Evolutionary conservation across 2,113 vertebrate species (phyloP).

Genomic region (Lota lota): DNA sequence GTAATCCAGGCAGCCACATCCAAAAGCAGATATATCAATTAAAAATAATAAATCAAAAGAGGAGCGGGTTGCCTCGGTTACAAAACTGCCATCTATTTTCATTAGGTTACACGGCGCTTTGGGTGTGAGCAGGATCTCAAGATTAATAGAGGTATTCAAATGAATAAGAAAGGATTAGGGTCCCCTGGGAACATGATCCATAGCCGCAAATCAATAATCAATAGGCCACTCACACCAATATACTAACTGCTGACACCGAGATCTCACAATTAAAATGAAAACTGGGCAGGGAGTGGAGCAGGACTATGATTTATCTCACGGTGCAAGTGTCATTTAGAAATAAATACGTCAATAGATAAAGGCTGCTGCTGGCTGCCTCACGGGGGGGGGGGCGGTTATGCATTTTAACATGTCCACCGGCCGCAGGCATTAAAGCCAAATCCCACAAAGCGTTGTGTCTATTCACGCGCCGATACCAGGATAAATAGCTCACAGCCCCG

Average conservation of each 20-base stretch:
- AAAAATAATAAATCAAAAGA: slow-evolving; percentile 77
- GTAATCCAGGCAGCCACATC: slow-evolving; percentile 67
- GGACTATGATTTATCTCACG: slow-evolving; percentile 76
- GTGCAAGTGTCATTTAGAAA: slow-evolving; percentile 75
- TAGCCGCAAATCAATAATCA: slow-evolving; percentile 82
- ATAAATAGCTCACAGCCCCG: slow-evolving; percentile 54
- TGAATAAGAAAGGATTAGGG: slow-evolving; percentile 82
- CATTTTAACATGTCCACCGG: slow-evolving; percentile 65
- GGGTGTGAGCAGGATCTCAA: slow-evolving; percentile 74
- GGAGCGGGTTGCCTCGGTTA: slow-evolving; percentile 45
- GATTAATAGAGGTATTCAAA: slow-evolving; percentile 83
- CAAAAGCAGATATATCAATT: slow-evolving; percentile 80
- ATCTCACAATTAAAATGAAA: slow-evolving; percentile 81
- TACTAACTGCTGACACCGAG: slow-evolving; percentile 81
- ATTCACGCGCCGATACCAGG: slow-evolving; percentile 31
- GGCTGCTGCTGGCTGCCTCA: slow-evolving; percentile 60
- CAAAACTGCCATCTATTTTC: slow-evolving; percentile 78
- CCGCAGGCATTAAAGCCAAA: slow-evolving; percentile 50
- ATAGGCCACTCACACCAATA: slow-evolving; percentile 86
- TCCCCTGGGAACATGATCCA: slow-evolving; percentile 74
- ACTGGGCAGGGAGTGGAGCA: slow-evolving; percentile 65
- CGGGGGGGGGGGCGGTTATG: slow-evolving; percentile 57
- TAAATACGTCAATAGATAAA: slow-evolving; percentile 76
- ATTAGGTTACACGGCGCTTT: slow-evolving; percentile 68
- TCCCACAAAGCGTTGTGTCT: slow-evolving; percentile 43